Evolutionary conservation across 2,113 vertebrate genomes (phyloP), one percentile per base, ranked within the genome.

Genomic region (Psilopogon haemacephalus): DNA sequence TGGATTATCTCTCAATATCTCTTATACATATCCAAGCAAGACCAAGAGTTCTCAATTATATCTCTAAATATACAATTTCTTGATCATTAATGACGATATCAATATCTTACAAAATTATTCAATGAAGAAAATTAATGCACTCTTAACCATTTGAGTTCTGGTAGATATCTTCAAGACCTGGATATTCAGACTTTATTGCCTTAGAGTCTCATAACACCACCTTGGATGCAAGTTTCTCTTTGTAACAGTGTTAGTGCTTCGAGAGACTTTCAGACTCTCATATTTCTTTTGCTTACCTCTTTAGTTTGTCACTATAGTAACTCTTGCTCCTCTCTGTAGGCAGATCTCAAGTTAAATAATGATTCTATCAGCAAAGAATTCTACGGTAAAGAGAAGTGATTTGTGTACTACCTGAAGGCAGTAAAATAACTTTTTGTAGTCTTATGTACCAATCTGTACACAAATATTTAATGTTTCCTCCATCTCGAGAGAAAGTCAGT

Each of bases 341-440:
- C 32, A 95, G 40, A 82, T 38, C 69, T 94, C 32, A 35, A 65
- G 11, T 58, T 73, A 90, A 55, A 93, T 85, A 90, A 80, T 70
- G 26, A 20, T 33, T 62, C 52, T 70, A 55, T 5, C 13, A 80
- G 30, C 33, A 91, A 79, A 78, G 19, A n/a, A 84, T 87, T 17
- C 19, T 33, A 59, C 4, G 5, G 27, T 30, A 60, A 76, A 86
- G 50, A 37, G 4, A 55, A 5, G 3, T 4, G 52, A 70, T 78
- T 69, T 76, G n/a, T 81, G 42, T 19, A 28, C 33, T 84, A 8
- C 20, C 58, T 32, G 20, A 23, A 30, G 15, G 20, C 14, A 76
- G 27, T 30, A 52, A 87, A 92, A 76, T 42, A 71, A 55, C 6
- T 8, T 58, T 44, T 7, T 52, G 21, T 32, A 55, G 16, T 46